These are phyloP conservation scores for Sympetrum striolatum DNA, from an alignment of 2,888 invertebrate species.

Conservation along the genomic window DNA sequence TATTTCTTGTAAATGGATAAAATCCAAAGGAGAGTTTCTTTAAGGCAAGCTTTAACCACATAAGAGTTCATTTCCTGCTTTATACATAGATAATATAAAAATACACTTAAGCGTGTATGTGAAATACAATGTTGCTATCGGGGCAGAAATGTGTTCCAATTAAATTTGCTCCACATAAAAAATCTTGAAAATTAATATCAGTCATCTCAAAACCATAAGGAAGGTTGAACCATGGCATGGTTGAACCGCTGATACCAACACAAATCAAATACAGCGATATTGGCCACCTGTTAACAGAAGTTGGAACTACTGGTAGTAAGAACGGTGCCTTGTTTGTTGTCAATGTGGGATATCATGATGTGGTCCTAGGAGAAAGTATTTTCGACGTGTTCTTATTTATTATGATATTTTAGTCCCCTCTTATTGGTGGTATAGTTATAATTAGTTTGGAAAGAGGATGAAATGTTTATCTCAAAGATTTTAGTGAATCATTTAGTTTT, in stretches of 20 bases:
- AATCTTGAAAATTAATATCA: too few relatives aligned
- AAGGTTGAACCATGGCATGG: too few relatives aligned
- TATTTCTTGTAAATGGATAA: too few relatives aligned
- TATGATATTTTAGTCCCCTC: slow-evolving; percentile 15
- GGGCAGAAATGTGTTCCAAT: too few relatives aligned
- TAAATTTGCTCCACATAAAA: too few relatives aligned
- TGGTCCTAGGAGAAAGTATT: not conserved
- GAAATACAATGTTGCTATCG: too few relatives aligned
- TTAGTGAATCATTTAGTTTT: slow-evolving; percentile 27
- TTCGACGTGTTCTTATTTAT: not conserved
- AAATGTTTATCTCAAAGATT: slow-evolving; percentile 41
- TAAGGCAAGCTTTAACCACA: too few relatives aligned
- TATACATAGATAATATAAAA: too few relatives aligned
- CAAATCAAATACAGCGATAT: not conserved
- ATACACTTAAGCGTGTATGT: too few relatives aligned
- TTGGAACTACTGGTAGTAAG: slow-evolving; percentile 5
- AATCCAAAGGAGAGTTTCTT: too few relatives aligned
- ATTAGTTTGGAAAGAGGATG: not conserved
- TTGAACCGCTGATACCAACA: too few relatives aligned
- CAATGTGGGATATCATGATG: not conserved
- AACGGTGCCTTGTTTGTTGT: slow-evolving; percentile 37
- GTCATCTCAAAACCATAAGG: not conserved
- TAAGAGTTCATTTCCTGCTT: too few relatives aligned
- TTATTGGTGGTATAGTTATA: slow-evolving; percentile 6
- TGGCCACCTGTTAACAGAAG: slow-evolving; percentile 17